Evolutionary conservation across 2,113 vertebrate genomes (phyloP), one percentile per base, ranked within the genome.

Genomic region (Passerina amoena): DNA sequence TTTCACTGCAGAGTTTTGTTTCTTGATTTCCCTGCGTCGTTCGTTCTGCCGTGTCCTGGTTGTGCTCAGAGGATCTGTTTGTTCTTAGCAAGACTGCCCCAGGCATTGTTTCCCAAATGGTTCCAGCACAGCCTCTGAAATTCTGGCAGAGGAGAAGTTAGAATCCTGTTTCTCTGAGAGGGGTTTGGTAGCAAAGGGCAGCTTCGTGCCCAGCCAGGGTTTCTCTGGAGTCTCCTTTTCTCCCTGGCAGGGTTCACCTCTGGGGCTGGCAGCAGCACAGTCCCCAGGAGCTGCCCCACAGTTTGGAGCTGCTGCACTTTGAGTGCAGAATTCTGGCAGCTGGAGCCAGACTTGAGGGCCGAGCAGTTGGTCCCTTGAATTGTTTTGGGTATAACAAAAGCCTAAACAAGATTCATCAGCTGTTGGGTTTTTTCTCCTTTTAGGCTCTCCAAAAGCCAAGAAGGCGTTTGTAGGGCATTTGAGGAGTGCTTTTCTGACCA

Each of bases 191-290:
- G 64, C 51, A 27, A 78, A 81, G 51, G 51, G 35, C 66, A 78
- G 30, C 19, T 35, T 8, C 0, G 1, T 9, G 4, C 23, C 25
- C 63, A 24, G 45, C 0, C 5, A 79, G 27, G 0, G 0, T 33
- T 77, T 37, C 12, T 84, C 20, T 23, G 9, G 38, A 84, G 20
- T 9, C 75, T 50, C 51, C 16, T 50, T 68, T 64, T 40, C 31
- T 8, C 24, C 53, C 13, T 65, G 53, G 27, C 35, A 65, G 13
- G 31, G 24, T 63, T 7, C 20, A 6, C 16, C 21, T 27, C n/a
- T 5, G 22, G 9, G 53, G 25, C 72, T 83, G 69, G 35, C 14
- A n/a, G 72, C 54, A 54, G 38, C 40, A 17, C 1, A 1, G 8
- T 72, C 57, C 85, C 33, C 12, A 47, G 65, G 64, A 69, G 28